Evolutionary conservation across 1,140 invertebrate species (phyloP).

Genomic region (Chionoecetes opilio): DNA sequence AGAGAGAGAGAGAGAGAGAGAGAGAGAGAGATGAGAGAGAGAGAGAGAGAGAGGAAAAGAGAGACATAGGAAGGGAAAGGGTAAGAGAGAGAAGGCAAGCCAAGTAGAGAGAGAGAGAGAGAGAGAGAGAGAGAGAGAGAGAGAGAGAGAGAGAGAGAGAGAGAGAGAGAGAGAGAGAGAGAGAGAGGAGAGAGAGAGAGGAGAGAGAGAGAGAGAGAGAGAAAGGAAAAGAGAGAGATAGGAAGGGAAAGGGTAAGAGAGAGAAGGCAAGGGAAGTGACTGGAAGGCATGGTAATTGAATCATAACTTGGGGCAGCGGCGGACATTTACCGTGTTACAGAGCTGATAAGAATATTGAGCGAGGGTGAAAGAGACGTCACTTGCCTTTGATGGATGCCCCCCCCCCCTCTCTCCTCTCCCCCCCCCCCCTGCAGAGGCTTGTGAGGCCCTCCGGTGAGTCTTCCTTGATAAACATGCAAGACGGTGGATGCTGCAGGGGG

Average conservation of each 20-base stretch:
- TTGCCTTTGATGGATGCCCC: background rate
- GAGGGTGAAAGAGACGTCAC: background rate
- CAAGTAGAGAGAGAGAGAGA: no score
- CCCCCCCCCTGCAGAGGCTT: no score
- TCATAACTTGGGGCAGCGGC: background rate
- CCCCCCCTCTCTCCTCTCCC: no score
- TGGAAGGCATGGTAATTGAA: background rate
- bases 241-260: background rate
- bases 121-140: no score
- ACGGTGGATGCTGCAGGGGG: background rate
- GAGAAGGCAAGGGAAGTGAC: background rate
- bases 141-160: background rate
- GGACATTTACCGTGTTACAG: background rate
- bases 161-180: background rate
- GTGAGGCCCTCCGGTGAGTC: no score
- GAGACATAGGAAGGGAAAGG: background rate
- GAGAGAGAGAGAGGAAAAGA: background rate
- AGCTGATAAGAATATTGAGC: slow-evolving; percentile 29
- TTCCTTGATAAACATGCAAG: no score
- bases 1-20: no score
- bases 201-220: background rate
- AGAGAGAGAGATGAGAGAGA: background rate
- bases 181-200: background rate
- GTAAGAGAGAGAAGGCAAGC: no score
- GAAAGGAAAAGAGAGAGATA: background rate